Percentiles rank a stretch among this genome's conserved stretches.
phyloP scores from a whole-genome alignment of 2,113 vertebrate genomes.

The Takifugu bimaculatus region DNA sequence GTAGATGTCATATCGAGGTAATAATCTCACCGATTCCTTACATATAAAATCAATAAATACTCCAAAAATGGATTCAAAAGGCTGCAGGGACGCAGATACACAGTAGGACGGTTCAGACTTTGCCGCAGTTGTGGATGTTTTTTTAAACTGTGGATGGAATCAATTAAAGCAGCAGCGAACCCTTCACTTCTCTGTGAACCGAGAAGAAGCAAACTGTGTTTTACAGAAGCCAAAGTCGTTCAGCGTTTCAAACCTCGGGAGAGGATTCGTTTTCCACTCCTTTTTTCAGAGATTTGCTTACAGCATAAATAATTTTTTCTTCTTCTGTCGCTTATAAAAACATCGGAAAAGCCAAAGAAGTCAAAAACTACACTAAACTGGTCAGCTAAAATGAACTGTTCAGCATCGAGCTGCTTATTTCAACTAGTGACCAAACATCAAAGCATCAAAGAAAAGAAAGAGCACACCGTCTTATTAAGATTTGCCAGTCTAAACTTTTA shows the following conservation, averaged over 20 bases:
- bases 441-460: not conserved
- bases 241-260: no score
- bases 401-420: not conserved
- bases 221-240: not conserved
- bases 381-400: not conserved
- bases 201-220: not conserved
- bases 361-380: no score
- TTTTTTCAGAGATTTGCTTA: not conserved
- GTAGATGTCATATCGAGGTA: no score
- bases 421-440: constrained; percentile 3
- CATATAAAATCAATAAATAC: no score
- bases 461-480: no score
- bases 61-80: not conserved
- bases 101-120: no score
- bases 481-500: no score
- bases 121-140: not conserved
- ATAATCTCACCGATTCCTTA: no score
- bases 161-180: not conserved
- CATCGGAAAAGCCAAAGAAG: not conserved
- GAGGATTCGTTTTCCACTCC: not conserved
- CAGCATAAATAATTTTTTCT: no score
- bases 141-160: constrained; percentile 3
- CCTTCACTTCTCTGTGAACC: constrained; percentile 1
- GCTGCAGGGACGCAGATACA: no score
- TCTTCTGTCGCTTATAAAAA: not conserved